A percentile compares a stretch with the other conserved stretches of the same genome.
These are phyloP conservation scores for Agrypnia vestita DNA, from an alignment of 1,140 invertebrate species.

Conservation along the genomic window DNA sequence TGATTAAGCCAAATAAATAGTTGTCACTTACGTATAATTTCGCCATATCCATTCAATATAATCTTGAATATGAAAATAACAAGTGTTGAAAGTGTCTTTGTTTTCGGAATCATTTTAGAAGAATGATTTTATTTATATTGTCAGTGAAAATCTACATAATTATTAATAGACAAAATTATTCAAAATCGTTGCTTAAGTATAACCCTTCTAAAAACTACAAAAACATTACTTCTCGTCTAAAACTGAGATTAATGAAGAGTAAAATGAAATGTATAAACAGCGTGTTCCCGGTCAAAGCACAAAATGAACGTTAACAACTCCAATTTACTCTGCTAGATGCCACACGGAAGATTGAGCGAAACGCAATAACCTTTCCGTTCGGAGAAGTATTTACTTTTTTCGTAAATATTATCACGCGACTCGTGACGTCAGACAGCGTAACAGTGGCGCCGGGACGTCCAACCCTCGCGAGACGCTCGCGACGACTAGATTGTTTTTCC, in stretches of 20 bases:
- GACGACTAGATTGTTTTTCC: slow-evolving; percentile 58
- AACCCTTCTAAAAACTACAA: too few relatives aligned
- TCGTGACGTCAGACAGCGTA: background rate
- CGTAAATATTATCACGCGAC: slow-evolving; percentile 46
- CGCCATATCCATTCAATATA: slow-evolving; percentile 50
- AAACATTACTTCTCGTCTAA: too few relatives aligned
- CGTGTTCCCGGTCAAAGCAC: background rate
- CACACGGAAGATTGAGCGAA: background rate
- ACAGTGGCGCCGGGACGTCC: slow-evolving; percentile 21
- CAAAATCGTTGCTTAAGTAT: too few relatives aligned
- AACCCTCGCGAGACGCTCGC: slow-evolving; percentile 54
- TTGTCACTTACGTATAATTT: slow-evolving; percentile 53
- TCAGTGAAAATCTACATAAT: too few relatives aligned
- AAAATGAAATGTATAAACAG: background rate
- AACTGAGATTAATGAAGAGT: too few relatives aligned
- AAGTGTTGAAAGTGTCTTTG: slow-evolving; percentile 34
- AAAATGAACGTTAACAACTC: too few relatives aligned
- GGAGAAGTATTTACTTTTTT: slow-evolving; percentile 35
- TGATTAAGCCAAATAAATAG: slow-evolving; percentile 6
- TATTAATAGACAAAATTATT: too few relatives aligned
- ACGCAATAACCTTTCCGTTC: background rate
- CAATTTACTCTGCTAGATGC: too few relatives aligned
- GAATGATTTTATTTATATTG: too few relatives aligned
- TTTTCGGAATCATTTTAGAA: slow-evolving; percentile 30
- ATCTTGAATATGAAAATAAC: slow-evolving; percentile 41